Evolutionary conservation across 1,140 invertebrate genomes (phyloP).

Genomic region (Ceratosolen fusciceps): DNA sequence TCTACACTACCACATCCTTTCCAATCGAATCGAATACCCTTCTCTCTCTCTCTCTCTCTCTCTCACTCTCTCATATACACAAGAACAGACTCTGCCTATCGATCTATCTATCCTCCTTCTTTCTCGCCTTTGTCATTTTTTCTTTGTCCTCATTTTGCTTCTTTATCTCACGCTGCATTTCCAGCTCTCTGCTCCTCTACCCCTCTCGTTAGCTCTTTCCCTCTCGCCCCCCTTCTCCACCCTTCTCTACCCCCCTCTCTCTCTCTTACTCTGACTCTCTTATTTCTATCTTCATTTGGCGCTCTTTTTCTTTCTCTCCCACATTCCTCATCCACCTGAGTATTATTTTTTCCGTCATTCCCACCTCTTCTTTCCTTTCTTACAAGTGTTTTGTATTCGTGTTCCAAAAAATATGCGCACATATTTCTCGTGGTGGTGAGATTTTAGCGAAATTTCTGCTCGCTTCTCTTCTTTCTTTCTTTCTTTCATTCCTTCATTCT

Average conservation of each 20-base stretch:
- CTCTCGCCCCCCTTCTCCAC: too few species aligned
- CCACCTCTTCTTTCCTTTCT: slow-evolving; percentile 22
- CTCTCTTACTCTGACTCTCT: not conserved
- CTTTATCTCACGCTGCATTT: slow-evolving; percentile 48
- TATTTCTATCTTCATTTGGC: slow-evolving; percentile 27
- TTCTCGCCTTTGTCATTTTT: slow-evolving; percentile 66
- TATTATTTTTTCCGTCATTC: slow-evolving; percentile 28
- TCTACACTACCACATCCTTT: slow-evolving; percentile 56
- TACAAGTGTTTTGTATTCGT: not conserved
- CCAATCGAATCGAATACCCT: slow-evolving; percentile 64
- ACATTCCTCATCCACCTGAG: slow-evolving; percentile 31
- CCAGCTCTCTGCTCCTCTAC: slow-evolving; percentile 37
- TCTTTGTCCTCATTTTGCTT: slow-evolving; percentile 63
- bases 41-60: slow-evolving; percentile 41
- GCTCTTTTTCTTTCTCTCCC: slow-evolving; percentile 50
- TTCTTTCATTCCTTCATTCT: too few species aligned
- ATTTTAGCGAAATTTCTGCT: not conserved
- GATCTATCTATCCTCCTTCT: slow-evolving; percentile 35
- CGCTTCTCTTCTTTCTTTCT: too few species aligned
- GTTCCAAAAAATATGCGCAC: slow-evolving; percentile 18
- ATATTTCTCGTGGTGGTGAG: not conserved
- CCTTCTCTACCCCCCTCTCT: too few species aligned
- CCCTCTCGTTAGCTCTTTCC: slow-evolving; percentile 34
- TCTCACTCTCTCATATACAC: slow-evolving; percentile 45
- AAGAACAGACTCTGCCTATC: slow-evolving; percentile 12